A percentile compares a stretch with the other conserved stretches of the same genome.
Conservation (phyloP, 2,113 vertebrate species). For the Ammodytes marinus region DNA sequence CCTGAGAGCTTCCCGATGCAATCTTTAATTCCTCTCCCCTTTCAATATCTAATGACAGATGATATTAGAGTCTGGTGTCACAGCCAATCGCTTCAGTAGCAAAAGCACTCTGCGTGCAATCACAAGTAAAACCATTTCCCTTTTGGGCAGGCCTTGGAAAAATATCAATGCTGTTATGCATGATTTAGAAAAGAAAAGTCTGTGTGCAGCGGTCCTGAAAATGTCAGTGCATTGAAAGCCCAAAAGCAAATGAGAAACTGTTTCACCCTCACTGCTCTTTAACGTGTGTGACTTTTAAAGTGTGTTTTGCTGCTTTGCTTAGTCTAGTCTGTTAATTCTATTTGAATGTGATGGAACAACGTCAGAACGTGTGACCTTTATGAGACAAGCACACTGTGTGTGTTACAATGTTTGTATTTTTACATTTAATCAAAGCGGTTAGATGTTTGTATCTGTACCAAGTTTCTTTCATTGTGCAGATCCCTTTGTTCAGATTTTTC, state of each 20-base stretch:
- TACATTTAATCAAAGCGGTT: background rate
- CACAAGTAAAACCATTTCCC: background rate
- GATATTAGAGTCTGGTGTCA: background rate
- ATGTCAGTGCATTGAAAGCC: conserved; percentile 1
- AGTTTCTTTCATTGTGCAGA: conserved; percentile 14
- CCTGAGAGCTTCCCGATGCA: background rate
- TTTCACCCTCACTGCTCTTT: conserved; percentile 1
- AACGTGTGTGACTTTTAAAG: background rate
- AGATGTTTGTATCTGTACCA: background rate
- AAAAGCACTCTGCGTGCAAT: background rate
- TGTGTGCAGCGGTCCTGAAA: background rate
- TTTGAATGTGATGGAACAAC: background rate
- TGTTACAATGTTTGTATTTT: background rate
- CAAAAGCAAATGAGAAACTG: background rate
- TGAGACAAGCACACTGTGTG: background rate
- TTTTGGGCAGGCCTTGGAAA: background rate
- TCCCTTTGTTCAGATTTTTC: conserved; percentile 16
- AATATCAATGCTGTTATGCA: background rate
- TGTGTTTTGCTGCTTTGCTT: background rate
- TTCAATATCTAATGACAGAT: conserved; percentile 22
- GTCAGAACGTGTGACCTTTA: conserved; percentile 4
- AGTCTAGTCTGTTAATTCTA: background rate
- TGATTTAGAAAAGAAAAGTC: background rate
- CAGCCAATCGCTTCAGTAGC: too few relatives aligned
- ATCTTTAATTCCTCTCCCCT: background rate